Conservation (phyloP, 2,888 invertebrate genomes). For the Lepidochrysops patricia region DNA sequence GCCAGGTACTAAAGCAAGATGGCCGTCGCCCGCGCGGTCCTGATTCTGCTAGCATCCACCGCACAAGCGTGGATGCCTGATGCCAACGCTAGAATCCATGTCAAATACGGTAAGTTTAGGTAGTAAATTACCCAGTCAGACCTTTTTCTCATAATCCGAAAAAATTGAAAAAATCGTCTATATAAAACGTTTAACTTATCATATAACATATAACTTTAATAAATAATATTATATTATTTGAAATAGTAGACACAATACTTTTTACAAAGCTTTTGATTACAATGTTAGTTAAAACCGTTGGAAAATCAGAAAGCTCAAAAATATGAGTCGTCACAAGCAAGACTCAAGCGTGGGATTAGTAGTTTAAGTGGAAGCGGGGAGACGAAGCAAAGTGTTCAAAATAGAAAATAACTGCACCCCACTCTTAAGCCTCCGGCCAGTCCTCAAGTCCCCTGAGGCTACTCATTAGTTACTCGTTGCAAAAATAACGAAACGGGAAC, state of each 20-base stretch:
- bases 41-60: slow-evolving; percentile 70
- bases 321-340: neutral
- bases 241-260: too few species aligned
- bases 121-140: too few species aligned
- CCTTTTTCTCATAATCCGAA: too few species aligned
- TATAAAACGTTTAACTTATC: too few species aligned
- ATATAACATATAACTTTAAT: too few species aligned
- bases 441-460: neutral
- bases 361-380: neutral
- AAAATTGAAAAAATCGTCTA: too few species aligned
- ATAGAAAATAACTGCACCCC: neutral
- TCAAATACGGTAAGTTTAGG: slow-evolving; percentile 76
- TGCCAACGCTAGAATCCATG: slow-evolving; percentile 78
- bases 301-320: neutral
- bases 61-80: slow-evolving; percentile 83
- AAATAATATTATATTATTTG: too few species aligned
- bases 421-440: neutral
- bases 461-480: neutral
- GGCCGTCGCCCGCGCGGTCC: slow-evolving; percentile 71
- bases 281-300: neutral
- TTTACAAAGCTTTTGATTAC: too few species aligned
- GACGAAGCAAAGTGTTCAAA: neutral
- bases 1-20: slow-evolving; percentile 55
- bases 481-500: neutral
- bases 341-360: neutral